phyloP scores from a whole-genome alignment of 2,113 vertebrate species.

The Elanus axillaris region DNA sequence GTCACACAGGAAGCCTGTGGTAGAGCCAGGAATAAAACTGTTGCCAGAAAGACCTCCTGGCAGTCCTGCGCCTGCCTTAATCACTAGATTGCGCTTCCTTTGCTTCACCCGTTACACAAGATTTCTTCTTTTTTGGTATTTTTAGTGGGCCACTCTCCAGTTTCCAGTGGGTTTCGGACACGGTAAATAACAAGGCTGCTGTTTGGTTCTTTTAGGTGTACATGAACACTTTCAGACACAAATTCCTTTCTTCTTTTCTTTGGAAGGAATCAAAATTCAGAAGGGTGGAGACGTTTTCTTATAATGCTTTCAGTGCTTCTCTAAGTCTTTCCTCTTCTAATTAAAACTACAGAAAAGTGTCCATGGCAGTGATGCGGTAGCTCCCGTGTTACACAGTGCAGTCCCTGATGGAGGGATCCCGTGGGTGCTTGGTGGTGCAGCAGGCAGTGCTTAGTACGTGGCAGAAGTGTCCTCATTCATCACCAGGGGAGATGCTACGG shows the following conservation, averaged over 20 bases:
- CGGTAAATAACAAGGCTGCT: neutral
- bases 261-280: neutral
- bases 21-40: neutral
- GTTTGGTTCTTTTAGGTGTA: neutral
- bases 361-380: neutral
- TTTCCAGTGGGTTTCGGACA: neutral
- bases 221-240: neutral
- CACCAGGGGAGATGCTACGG: neutral
- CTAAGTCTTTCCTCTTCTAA: neutral
- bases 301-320: neutral
- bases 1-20: neutral
- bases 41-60: constrained; percentile 1
- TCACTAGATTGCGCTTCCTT: neutral
- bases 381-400: neutral
- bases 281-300: neutral
- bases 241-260: neutral
- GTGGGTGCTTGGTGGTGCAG: neutral
- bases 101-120: neutral
- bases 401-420: neutral
- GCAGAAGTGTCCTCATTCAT: neutral
- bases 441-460: neutral
- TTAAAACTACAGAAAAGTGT: neutral
- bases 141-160: neutral
- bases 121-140: neutral
- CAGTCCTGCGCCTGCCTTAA: neutral